Percentiles rank a stretch among this genome's conserved stretches.
These are phyloP conservation scores for Morpho deidamia DNA, from an alignment of 2,888 invertebrate species.

Conservation along the genomic window DNA sequence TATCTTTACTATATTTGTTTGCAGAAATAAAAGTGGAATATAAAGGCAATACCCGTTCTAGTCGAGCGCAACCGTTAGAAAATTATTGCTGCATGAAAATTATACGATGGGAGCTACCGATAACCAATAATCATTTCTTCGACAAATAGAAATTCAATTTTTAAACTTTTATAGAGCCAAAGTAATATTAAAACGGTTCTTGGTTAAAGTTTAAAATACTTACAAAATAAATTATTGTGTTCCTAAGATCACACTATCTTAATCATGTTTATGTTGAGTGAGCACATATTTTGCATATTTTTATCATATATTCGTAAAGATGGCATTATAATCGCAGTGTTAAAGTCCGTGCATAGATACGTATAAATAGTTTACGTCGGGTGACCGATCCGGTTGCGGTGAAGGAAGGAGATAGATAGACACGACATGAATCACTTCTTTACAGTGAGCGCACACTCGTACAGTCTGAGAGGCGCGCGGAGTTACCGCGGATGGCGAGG, in stretches of 20 bases:
- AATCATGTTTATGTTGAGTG: background rate
- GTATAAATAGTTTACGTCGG: conserved; percentile 76
- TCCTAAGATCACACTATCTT: background rate
- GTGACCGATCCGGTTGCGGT: conserved; percentile 76
- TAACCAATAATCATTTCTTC: conserved; percentile 17
- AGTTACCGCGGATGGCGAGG: conserved; percentile 53
- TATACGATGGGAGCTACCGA: conserved; percentile 22
- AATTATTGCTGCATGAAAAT: conserved; percentile 74
- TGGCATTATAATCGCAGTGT: conserved; percentile 48
- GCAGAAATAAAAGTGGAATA: conserved; percentile 55
- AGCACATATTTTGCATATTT: conserved; percentile 17
- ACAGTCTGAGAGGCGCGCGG: conserved; percentile 38
- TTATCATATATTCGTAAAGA: conserved; percentile 26
- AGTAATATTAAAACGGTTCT: too few relatives aligned
- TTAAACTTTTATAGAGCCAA: too few relatives aligned
- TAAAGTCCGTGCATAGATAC: conserved; percentile 72
- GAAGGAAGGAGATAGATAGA: conserved; percentile 78
- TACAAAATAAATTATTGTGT: background rate
- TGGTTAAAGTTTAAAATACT: background rate
- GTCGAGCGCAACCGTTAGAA: conserved; percentile 75
- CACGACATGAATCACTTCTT: conserved; percentile 77
- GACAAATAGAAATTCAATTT: background rate
- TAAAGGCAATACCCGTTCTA: conserved; percentile 73
- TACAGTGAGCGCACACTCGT: conserved; percentile 52
- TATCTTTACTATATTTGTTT: conserved; percentile 15